A percentile compares a stretch with the other conserved stretches of the same genome.
phyloP scores from a whole-genome alignment of 2,797 vertebrate genomes.

The Gymnocypris eckloni region DNA sequence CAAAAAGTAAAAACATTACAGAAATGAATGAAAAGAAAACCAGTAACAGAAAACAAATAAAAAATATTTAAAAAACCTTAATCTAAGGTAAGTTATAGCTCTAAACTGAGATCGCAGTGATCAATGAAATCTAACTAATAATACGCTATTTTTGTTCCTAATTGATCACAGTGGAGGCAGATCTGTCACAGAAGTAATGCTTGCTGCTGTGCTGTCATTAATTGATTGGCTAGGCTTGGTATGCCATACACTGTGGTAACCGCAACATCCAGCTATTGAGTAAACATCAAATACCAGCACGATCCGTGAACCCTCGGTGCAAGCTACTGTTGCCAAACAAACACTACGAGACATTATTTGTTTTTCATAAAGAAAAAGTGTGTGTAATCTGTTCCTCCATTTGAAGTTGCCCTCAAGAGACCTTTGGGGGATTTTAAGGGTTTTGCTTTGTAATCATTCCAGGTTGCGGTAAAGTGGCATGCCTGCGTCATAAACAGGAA shows the following conservation, averaged over 20 bases:
- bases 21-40: too few relatives aligned
- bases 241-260: background rate
- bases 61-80: background rate
- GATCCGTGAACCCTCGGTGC: background rate
- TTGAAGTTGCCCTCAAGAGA: constrained; percentile 26
- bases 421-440: constrained; percentile 15
- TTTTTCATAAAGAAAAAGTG: background rate
- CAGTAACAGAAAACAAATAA: background rate
- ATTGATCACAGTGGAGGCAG: background rate
- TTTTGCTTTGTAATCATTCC: constrained; percentile 20
- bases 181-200: background rate
- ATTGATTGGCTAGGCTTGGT: constrained; percentile 35
- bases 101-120: background rate
- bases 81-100: background rate
- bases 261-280: constrained; percentile 35
- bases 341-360: constrained; percentile 32
- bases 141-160: constrained; percentile 6
- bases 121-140: background rate
- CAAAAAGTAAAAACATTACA: too few relatives aligned
- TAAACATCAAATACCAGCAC: constrained; percentile 47
- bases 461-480: constrained; percentile 24
- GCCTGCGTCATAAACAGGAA: constrained; percentile 50
- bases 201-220: constrained; percentile 4
- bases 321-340: constrained; percentile 43
- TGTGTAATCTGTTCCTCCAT: background rate